A percentile compares a stretch with the other conserved stretches of the same genome.
Conservation (phyloP, 2,113 vertebrate species). For the Struthidea cinerea region DNA sequence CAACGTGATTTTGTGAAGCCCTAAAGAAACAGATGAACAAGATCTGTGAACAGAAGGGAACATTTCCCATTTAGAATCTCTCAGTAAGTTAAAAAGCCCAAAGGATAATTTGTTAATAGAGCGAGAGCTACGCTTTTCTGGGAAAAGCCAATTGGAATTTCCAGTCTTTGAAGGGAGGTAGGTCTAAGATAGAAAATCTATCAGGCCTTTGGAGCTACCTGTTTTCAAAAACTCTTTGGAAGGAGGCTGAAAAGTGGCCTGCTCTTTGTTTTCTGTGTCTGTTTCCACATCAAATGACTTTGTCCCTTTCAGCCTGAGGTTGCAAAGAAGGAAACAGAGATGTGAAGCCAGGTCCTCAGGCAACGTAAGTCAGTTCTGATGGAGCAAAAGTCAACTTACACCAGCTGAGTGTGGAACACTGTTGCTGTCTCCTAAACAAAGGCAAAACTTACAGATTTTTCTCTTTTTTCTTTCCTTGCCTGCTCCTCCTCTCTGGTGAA, state of each 20-base stretch:
- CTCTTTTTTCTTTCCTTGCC: neutral
- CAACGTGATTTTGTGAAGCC: neutral
- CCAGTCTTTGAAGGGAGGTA: neutral
- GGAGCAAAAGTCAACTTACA: neutral
- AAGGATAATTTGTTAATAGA: slow-evolving; percentile 1
- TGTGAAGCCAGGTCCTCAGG: neutral
- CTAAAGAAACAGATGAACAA: neutral
- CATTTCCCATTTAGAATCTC: slow-evolving; percentile 19
- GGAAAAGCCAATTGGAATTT: slow-evolving; percentile 14
- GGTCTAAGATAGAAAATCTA: neutral
- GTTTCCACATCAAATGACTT: neutral
- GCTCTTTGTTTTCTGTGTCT: neutral
- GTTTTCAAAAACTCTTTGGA: neutral
- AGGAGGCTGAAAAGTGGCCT: neutral
- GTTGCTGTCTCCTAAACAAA: neutral
- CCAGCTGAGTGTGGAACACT: neutral
- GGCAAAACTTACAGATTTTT: neutral
- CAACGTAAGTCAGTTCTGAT: neutral
- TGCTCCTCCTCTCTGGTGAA: neutral
- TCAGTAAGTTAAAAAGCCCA: neutral
- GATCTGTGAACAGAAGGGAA: slow-evolving; percentile 1
- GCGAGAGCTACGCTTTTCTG: neutral
- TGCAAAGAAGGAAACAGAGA: neutral
- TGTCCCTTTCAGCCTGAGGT: neutral
- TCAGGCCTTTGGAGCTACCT: neutral